phyloP scores from a whole-genome alignment of 2,888 invertebrate species.

The Pediacus dermestoides region DNA sequence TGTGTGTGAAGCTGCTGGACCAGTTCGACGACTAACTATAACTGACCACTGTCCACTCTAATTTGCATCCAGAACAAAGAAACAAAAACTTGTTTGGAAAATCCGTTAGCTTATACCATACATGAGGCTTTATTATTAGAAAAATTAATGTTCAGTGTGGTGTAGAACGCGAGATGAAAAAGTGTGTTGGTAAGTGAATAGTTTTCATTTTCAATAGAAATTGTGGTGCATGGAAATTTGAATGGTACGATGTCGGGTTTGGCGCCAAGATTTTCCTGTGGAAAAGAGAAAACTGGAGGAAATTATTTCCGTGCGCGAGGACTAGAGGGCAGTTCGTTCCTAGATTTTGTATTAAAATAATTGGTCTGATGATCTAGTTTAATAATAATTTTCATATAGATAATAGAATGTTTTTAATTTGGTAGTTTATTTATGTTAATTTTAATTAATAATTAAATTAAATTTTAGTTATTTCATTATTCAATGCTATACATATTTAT shows the following conservation, averaged over 20 bases:
- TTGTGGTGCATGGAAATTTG: too few relatives aligned
- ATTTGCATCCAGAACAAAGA: constrained; percentile 13
- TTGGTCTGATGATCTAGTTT: too few relatives aligned
- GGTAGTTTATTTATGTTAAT: too few relatives aligned
- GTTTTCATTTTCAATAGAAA: too few relatives aligned
- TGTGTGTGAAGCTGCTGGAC: constrained; percentile 36
- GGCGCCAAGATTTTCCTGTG: background rate
- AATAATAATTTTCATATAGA: too few relatives aligned
- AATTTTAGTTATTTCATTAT: too few relatives aligned
- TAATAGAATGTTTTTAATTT: too few relatives aligned
- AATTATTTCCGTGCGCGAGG: constrained; percentile 1
- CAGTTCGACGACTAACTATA: constrained; percentile 39
- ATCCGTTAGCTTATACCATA: constrained; percentile 13
- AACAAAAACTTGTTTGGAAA: constrained; percentile 15
- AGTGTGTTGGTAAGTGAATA: too few relatives aligned
- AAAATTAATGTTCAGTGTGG: too few relatives aligned
- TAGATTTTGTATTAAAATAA: too few relatives aligned
- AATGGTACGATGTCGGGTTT: background rate
- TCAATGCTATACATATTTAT: too few relatives aligned
- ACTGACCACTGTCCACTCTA: constrained; percentile 44
- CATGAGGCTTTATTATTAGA: background rate
- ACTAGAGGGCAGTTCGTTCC: background rate
- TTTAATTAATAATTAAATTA: too few relatives aligned
- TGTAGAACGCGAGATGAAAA: background rate
- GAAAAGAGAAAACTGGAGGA: background rate